Conservation (phyloP, 2,888 invertebrate species). For the Heliconius ismenius region DNA sequence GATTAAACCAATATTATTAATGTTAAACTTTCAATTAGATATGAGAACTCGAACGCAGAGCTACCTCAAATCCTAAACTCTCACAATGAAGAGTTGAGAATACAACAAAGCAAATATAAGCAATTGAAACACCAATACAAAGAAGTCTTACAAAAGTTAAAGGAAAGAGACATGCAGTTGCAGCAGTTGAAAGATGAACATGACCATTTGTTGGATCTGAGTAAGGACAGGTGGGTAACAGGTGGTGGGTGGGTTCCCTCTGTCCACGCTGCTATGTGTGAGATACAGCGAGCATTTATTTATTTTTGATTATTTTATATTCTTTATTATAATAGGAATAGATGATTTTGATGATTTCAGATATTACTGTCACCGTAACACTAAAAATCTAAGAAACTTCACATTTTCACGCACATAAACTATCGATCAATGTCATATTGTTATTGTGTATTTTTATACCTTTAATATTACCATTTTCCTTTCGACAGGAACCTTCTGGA, state of each 20-base stretch:
- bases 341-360: no score
- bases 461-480: not conserved
- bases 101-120: constrained; percentile 86
- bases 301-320: no score
- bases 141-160: constrained; percentile 84
- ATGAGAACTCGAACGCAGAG: constrained; percentile 90
- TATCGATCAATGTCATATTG: no score
- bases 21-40: constrained; percentile 62
- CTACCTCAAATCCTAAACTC: constrained; percentile 88
- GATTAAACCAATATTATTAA: no score
- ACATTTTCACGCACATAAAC: not conserved
- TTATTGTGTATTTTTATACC: no score
- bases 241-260: constrained; percentile 67
- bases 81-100: constrained; percentile 89
- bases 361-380: no score
- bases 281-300: no score
- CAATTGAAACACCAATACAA: constrained; percentile 84
- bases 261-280: no score
- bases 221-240: constrained; percentile 84
- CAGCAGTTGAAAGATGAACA: constrained; percentile 85
- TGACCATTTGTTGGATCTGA: constrained; percentile 85
- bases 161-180: constrained; percentile 86
- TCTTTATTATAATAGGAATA: no score
- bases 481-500: constrained; percentile 84
- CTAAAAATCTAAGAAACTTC: not conserved